Evolutionary conservation across 2,797 vertebrate genomes (phyloP), one percentile per base, ranked within the genome.

Genomic region (Echiichthys vipera): DNA sequence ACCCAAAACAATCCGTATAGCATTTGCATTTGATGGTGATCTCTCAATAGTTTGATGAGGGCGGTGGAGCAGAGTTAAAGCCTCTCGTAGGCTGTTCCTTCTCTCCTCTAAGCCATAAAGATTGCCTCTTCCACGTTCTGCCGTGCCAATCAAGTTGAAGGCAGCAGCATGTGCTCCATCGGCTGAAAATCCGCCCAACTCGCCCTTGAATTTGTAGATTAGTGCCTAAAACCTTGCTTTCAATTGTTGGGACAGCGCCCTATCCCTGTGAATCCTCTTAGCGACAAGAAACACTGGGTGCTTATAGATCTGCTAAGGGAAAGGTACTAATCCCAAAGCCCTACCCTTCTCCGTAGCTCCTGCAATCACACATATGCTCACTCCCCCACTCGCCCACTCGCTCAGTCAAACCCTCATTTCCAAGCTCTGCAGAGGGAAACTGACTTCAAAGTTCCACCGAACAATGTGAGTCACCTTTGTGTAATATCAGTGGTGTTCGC

Each of bases 261-360:
- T 74, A 77, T 89, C 78, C 69, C 71, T 12, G 61, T 14, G 87
- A 92, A 93, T 93, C 93, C 90, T 91, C 91, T 93, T 94, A 94
- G 82, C 15, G 63, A 80, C 84, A 89, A 90, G 85, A 92, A 87
- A 89, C 61, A 76, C 81, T 56, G 61, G 61, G 71, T 77, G 82
- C 79, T 85, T 75, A 63, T 66, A 78, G 85, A 84, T 81, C 71
- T 77, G 74, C 75, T 15, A 56, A 80, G 76, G 82, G 83, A 83
- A 81, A 78, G 76, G 78, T 79, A 47, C 87, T 91, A 89, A 90
- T 91, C 83, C 84, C 57, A 14, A 56, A 71, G 80, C 62, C 72
- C 70, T 65, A 14, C 70, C 64, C 66, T 42, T 55, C 50, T 36
- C 42, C 46, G n/a, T 63, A n/a, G n/a, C 67, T 67, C 68, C 77